phyloP scores from a whole-genome alignment of 2,888 invertebrate species.

The Nomada hirtipes region DNA sequence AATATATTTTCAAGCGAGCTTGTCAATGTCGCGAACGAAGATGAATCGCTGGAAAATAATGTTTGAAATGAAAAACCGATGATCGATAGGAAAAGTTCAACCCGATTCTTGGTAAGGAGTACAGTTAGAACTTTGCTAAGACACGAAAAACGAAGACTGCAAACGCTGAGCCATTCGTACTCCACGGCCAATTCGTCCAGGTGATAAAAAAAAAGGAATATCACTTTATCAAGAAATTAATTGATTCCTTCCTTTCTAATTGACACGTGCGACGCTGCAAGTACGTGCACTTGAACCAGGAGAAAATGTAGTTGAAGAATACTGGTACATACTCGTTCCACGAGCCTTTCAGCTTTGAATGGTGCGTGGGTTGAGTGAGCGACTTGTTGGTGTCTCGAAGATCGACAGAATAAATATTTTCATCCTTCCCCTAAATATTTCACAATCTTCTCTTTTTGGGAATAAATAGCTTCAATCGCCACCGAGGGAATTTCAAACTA shows the following conservation, averaged over 20 bases:
- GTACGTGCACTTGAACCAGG: slow-evolving; percentile 11
- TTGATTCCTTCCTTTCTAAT: slow-evolving; percentile 38
- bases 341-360: slow-evolving; percentile 20
- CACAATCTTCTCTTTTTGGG: too few species aligned
- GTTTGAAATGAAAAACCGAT: background rate
- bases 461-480: too few species aligned
- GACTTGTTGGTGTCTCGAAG: background rate
- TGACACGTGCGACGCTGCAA: background rate
- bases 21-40: slow-evolving; percentile 17
- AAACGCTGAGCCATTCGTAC: too few species aligned
- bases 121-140: too few species aligned
- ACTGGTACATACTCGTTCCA: background rate
- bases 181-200: too few species aligned
- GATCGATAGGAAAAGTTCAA: slow-evolving; percentile 3
- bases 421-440: too few species aligned
- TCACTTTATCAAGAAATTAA: slow-evolving; percentile 24
- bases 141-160: too few species aligned
- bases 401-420: background rate
- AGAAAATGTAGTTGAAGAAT: slow-evolving; percentile 39
- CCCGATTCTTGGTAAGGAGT: too few species aligned
- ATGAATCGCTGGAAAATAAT: slow-evolving; percentile 18
- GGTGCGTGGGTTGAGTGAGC: background rate
- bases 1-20: background rate
- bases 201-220: too few species aligned
- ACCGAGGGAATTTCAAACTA: background rate